These are phyloP conservation scores for Dryobates pubescens DNA, from an alignment of 2,797 vertebrate species.

Conservation along the genomic window DNA sequence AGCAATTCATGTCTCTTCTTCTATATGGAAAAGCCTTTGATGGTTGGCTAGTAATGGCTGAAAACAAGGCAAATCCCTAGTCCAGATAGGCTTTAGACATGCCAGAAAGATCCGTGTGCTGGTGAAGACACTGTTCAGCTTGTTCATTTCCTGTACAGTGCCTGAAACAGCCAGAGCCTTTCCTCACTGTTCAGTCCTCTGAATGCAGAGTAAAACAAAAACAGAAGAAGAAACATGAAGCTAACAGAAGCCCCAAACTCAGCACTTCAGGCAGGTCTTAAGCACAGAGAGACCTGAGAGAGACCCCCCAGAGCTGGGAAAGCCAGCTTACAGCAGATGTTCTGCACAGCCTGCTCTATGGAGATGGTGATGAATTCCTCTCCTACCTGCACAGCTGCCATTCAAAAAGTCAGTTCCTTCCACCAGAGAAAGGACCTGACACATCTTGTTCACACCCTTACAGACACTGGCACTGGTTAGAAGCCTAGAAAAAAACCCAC, in stretches of 20 bases:
- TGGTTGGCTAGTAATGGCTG: slow-evolving; percentile 35
- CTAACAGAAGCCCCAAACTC: slow-evolving; percentile 22
- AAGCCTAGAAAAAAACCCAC: background rate
- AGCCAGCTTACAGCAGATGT: background rate
- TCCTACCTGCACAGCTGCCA: background rate
- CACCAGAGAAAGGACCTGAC: background rate
- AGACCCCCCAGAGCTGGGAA: slow-evolving; percentile 19
- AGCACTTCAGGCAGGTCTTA: slow-evolving; percentile 7
- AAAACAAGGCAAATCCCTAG: slow-evolving; percentile 5
- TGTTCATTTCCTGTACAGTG: background rate
- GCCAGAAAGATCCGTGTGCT: background rate
- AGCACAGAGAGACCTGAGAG: background rate
- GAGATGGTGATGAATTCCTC: background rate
- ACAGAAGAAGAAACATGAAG: slow-evolving; percentile 25
- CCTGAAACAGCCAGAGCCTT: slow-evolving; percentile 31
- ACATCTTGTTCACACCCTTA: background rate
- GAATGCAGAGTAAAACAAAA: slow-evolving; percentile 52
- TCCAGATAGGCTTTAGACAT: background rate
- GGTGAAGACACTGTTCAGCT: background rate
- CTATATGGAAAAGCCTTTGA: slow-evolving; percentile 34
- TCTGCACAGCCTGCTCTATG: background rate
- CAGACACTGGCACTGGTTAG: background rate
- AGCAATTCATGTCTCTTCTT: background rate
- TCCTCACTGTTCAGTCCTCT: slow-evolving; percentile 32
- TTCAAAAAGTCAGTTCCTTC: background rate